Conservation (phyloP, 1,140 invertebrate genomes). For the Formica selysi region DNA sequence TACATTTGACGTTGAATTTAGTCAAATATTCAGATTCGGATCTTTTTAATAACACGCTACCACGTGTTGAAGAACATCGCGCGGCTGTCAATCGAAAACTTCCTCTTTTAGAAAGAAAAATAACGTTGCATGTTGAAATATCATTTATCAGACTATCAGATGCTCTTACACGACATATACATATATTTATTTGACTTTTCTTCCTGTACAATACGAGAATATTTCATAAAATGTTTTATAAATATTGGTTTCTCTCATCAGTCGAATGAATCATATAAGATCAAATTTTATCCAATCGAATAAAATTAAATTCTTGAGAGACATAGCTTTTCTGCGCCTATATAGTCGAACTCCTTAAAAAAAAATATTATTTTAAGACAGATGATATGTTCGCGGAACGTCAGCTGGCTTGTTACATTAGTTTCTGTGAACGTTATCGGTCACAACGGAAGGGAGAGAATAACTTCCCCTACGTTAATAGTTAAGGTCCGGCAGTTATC, state of each 20-base stretch:
- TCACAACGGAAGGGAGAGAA: conserved; percentile 28
- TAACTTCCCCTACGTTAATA: conserved; percentile 28
- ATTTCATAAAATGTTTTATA: not conserved
- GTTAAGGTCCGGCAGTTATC: conserved; percentile 37
- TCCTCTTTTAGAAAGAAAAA: not conserved
- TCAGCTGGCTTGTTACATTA: not conserved
- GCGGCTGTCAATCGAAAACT: not conserved
- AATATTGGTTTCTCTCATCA: too few relatives aligned
- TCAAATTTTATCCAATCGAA: too few relatives aligned
- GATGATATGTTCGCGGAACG: not conserved
- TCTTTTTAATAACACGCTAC: conserved; percentile 1
- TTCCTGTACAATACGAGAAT: not conserved
- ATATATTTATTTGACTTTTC: not conserved
- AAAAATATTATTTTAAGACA: not conserved
- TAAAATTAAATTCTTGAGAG: not conserved
- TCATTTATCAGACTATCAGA: not conserved
- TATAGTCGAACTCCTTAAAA: not conserved
- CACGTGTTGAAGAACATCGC: not conserved
- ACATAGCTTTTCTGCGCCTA: not conserved
- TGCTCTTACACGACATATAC: not conserved
- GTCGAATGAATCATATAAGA: too few relatives aligned
- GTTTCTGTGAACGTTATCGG: conserved; percentile 20
- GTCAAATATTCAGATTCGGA: not conserved
- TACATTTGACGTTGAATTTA: conserved; percentile 24
- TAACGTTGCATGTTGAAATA: not conserved